These are phyloP conservation scores for Pseudomyrmex dendroicus DNA, from an alignment of 1,140 invertebrate genomes.

Conservation along the genomic window DNA sequence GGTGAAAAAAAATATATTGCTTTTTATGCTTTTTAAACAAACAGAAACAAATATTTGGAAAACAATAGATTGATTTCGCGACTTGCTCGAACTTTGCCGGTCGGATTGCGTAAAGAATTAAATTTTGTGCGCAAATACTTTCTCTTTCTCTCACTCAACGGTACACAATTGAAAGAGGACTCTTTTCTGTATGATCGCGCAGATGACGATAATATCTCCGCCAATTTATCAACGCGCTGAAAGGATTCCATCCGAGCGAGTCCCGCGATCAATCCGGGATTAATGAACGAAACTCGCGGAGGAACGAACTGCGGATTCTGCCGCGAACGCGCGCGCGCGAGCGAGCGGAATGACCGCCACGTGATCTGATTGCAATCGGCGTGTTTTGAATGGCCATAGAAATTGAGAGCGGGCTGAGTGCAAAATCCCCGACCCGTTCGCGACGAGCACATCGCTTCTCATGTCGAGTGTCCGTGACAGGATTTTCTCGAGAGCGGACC, in stretches of 20 bases:
- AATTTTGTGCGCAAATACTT: not conserved
- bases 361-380: constrained; percentile 67
- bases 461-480: constrained; percentile 47
- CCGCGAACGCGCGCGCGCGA: constrained; percentile 1
- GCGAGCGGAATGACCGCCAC: constrained; percentile 41
- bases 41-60: not conserved
- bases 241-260: not conserved
- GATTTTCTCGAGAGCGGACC: constrained; percentile 54
- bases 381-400: constrained; percentile 60
- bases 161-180: not conserved
- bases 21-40: not conserved
- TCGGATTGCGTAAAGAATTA: not conserved
- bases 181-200: too few species aligned
- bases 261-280: constrained; percentile 28
- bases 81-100: too few species aligned
- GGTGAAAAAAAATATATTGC: too few species aligned
- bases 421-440: constrained; percentile 28
- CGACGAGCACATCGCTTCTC: constrained; percentile 33
- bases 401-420: constrained; percentile 18
- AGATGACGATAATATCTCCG: not conserved
- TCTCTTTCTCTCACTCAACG: not conserved
- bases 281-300: constrained; percentile 34
- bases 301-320: not conserved
- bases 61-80: not conserved
- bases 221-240: not conserved